phyloP scores from a whole-genome alignment of 2,797 vertebrate species.

The Botia kubotai region DNA sequence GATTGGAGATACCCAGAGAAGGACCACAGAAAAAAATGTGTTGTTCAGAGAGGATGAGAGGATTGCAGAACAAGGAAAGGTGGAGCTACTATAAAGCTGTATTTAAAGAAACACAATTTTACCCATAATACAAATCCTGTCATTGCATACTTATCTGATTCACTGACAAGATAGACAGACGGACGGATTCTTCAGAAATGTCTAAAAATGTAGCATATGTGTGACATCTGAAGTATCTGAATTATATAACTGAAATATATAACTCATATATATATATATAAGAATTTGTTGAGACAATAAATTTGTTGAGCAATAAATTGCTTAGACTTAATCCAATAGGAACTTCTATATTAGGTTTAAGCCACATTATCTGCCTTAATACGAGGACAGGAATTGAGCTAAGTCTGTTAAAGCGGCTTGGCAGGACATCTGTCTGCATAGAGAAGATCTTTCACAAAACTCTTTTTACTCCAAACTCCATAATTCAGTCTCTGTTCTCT shows the following conservation, averaged over 20 bases:
- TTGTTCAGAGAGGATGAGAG: slow-evolving; percentile 35
- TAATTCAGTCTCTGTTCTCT: slow-evolving; percentile 7
- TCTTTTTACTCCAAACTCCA: not conserved
- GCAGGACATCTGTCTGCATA: slow-evolving; percentile 5
- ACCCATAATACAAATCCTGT: not conserved
- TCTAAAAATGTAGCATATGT: too few relatives aligned
- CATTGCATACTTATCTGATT: not conserved
- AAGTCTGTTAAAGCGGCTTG: slow-evolving; percentile 27
- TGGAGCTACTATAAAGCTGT: not conserved
- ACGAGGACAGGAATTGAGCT: not conserved
- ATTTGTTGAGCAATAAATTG: too few relatives aligned
- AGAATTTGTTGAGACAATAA: too few relatives aligned
- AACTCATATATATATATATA: not conserved
- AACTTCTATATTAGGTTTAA: slow-evolving; percentile 3
- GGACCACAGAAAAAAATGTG: slow-evolving; percentile 25
- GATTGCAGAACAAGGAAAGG: not conserved
- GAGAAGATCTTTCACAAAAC: slow-evolving; percentile 9
- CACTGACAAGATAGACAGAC: not conserved
- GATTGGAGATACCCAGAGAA: slow-evolving; percentile 23
- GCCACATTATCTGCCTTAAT: slow-evolving; percentile 30
- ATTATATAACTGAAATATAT: too few relatives aligned
- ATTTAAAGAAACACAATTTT: not conserved
- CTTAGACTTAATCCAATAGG: not conserved
- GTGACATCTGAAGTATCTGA: too few relatives aligned
- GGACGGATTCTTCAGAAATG: not conserved